Percentiles rank a stretch among this genome's conserved stretches.
Evolutionary conservation across 1,140 invertebrate genomes (phyloP).

Genomic region (Triops longicaudatus): DNA sequence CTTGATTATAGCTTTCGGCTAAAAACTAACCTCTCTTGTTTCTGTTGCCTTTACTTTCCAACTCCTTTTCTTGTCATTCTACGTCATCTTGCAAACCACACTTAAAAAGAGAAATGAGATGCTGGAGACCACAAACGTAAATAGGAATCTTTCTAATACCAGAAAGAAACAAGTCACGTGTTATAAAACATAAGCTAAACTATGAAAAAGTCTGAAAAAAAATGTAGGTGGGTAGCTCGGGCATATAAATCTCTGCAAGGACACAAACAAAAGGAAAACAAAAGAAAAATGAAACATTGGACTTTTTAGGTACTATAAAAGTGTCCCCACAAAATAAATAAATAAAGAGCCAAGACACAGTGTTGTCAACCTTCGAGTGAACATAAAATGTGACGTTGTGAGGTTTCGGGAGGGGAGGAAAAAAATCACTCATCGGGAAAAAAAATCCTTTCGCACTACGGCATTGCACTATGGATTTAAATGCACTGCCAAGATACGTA

Average conservation of each 20-base stretch:
- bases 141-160: conserved; percentile 3
- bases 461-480: neutral
- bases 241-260: neutral
- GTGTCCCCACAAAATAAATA: conserved; percentile 7
- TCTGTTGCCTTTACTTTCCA: neutral
- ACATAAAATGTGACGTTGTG: conserved; percentile 2
- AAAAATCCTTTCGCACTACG: neutral
- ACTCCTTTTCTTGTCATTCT: neutral
- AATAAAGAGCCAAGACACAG: neutral
- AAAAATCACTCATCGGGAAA: neutral
- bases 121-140: conserved; percentile 5
- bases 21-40: neutral
- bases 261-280: neutral
- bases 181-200: neutral
- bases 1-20: neutral
- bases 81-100: neutral
- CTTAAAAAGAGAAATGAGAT: neutral
- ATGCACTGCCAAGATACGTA: neutral
- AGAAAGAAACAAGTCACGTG: neutral
- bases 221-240: neutral
- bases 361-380: neutral
- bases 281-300: neutral
- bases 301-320: neutral
- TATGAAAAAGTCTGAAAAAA: neutral
- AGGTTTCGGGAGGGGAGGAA: neutral